Conservation (phyloP, 2,888 invertebrate genomes). For the Clusia tigrina region DNA sequence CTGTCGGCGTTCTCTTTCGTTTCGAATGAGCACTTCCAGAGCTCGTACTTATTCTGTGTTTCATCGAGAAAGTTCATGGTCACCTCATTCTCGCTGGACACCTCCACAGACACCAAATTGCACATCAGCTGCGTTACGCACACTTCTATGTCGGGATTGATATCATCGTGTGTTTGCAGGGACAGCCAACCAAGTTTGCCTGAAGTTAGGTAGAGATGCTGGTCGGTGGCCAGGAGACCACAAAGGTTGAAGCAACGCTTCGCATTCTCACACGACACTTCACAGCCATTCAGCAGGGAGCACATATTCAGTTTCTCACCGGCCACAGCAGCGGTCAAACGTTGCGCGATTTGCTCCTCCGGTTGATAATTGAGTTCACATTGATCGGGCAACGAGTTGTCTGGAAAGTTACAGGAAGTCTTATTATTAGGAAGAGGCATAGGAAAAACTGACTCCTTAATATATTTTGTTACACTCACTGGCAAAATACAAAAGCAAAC, state of each 20-base stretch:
- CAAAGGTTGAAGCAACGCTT: constrained; percentile 50
- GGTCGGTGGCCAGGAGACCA: constrained; percentile 60
- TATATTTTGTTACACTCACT: constrained; percentile 54
- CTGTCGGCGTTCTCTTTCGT: constrained; percentile 64
- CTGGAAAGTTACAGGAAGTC: constrained; percentile 44
- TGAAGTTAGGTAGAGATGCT: constrained; percentile 64
- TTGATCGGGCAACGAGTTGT: constrained; percentile 61
- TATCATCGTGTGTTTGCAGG: constrained; percentile 39
- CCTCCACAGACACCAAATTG: constrained; percentile 67
- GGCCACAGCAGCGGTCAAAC: constrained; percentile 45
- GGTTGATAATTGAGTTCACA: constrained; percentile 62
- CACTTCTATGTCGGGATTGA: constrained; percentile 45
- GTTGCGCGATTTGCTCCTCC: constrained; percentile 58
- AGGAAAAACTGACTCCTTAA: background rate
- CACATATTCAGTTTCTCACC: constrained; percentile 63
- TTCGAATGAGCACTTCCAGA: constrained; percentile 66
- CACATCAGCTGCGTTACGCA: constrained; percentile 66
- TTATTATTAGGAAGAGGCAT: background rate
- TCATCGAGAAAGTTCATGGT: constrained; percentile 67
- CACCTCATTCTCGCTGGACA: constrained; percentile 59
- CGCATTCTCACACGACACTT: constrained; percentile 54
- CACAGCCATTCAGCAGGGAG: constrained; percentile 64
- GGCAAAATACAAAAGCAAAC: constrained; percentile 66
- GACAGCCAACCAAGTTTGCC: constrained; percentile 66
- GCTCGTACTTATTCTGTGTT: constrained; percentile 64